Conservation (phyloP, 2,888 invertebrate genomes). For the Noctua pronuba region DNA sequence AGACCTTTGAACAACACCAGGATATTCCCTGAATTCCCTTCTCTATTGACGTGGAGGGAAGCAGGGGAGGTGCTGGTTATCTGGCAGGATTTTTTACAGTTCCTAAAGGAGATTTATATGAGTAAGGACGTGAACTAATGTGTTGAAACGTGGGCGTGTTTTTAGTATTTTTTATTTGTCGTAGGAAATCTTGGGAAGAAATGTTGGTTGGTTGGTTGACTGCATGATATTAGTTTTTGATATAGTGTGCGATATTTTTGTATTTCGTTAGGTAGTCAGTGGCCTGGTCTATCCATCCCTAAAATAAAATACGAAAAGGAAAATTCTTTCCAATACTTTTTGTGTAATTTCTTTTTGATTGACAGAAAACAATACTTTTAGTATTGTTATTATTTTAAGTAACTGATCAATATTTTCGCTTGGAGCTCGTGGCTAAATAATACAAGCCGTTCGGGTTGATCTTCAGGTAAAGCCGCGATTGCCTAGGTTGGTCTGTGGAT, state of each 20-base stretch:
- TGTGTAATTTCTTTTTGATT: too few species aligned
- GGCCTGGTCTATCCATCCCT: too few species aligned
- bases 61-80: constrained; percentile 42
- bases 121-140: constrained; percentile 69
- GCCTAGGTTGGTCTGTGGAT: too few species aligned
- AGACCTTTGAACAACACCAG: constrained; percentile 36
- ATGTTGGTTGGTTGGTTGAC: constrained; percentile 11
- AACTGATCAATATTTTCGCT: too few species aligned
- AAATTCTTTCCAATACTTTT: too few species aligned
- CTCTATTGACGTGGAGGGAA: not conserved
- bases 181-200: not conserved
- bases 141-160: constrained; percentile 59
- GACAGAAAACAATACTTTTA: too few species aligned
- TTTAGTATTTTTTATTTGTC: constrained; percentile 42
- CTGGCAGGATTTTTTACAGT: constrained; percentile 59
- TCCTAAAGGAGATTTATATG: constrained; percentile 67
- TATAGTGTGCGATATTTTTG: not conserved
- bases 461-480: too few species aligned
- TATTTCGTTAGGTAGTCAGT: too few species aligned
- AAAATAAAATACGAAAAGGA: too few species aligned
- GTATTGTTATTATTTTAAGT: too few species aligned
- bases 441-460: too few species aligned
- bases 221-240: not conserved
- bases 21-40: not conserved
- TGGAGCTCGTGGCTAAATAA: too few species aligned